Evolutionary conservation across 2,797 vertebrate genomes (phyloP), one percentile per base, ranked within the genome.

Genomic region (Oceanodroma leucorhoa): DNA sequence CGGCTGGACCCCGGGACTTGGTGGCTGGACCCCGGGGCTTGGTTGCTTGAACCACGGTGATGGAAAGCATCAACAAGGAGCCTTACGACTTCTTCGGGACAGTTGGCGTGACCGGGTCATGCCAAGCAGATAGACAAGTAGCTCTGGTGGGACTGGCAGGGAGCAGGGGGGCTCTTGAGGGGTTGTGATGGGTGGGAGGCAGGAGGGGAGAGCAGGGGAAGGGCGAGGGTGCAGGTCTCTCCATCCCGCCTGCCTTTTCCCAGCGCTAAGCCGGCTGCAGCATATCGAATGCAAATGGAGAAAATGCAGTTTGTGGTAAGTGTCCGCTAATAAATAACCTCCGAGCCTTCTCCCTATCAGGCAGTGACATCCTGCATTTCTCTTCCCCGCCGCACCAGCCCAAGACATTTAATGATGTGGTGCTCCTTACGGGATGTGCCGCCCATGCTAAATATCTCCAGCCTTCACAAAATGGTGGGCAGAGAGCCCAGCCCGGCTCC

Each of bases 401-500:
- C 96, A 96, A 96, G 98, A 97, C 97, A 86, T 96, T 97, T 98
- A 98, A 98, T 98, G 98, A 98, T 97, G 97, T 97, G 96, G 93
- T 91, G 93, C 96, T 97, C 94, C 97, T 95, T 87, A 75, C 20
- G 92, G 94, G 97, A 97, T 97, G 97, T 95, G 97, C 97, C 50
- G 89, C 41, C 96, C 97, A 97, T 98, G 97, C 96, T 98, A 97
- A 97, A 95, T 91, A 92, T 79, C 92, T 65, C 75, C 40, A 75
- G 61, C 53, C 86, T 73, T 61, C 91, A 95, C 96, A 97, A 97
- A 96, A 98, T 97, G 97, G 97, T 97, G 97, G 96, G 96, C 88
- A 93, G 87, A 12, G 84, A 90, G 89, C 82, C 71, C 36, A 20
- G 95, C 78, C 43, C 1, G 1, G 77, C 95, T 92, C 87, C 4